phyloP scores from a whole-genome alignment of 2,797 vertebrate species.

The Alauda arvensis region DNA sequence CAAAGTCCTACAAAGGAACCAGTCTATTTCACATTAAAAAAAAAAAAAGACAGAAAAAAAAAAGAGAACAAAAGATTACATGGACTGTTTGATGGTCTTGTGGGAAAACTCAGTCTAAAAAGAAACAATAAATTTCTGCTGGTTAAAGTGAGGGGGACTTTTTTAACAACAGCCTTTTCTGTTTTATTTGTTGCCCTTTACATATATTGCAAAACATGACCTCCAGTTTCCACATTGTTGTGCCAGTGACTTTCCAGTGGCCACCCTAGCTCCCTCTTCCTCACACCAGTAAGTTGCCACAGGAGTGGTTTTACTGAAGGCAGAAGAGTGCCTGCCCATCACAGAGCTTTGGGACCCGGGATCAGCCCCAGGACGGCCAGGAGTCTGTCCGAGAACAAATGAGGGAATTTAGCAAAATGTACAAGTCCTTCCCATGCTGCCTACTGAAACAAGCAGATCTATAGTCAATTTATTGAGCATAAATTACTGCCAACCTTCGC shows the following conservation, averaged over 20 bases:
- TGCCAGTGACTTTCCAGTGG: neutral
- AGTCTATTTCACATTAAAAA: neutral
- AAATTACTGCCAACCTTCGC: constrained; percentile 77
- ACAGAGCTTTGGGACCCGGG: neutral
- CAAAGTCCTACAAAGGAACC: neutral
- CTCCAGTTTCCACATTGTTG: neutral
- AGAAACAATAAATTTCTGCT: neutral
- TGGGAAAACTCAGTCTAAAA: neutral
- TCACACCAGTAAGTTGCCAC: neutral
- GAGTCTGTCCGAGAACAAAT: constrained; percentile 32
- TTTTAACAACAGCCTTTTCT: neutral
- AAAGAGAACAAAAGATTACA: neutral
- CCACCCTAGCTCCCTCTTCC: neutral
- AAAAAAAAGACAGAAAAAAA: neutral
- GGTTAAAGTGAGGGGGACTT: neutral
- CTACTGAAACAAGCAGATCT: constrained; percentile 62
- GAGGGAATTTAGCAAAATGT: constrained; percentile 53
- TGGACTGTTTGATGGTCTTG: neutral
- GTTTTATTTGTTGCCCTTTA: neutral
- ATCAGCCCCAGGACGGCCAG: neutral
- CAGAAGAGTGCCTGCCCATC: neutral
- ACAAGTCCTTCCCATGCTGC: constrained; percentile 53
- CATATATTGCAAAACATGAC: neutral
- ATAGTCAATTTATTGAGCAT: constrained; percentile 79
- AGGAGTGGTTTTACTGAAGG: neutral